Conservation (phyloP, 2,797 vertebrate genomes). For the Eutrigla gurnardus region DNA sequence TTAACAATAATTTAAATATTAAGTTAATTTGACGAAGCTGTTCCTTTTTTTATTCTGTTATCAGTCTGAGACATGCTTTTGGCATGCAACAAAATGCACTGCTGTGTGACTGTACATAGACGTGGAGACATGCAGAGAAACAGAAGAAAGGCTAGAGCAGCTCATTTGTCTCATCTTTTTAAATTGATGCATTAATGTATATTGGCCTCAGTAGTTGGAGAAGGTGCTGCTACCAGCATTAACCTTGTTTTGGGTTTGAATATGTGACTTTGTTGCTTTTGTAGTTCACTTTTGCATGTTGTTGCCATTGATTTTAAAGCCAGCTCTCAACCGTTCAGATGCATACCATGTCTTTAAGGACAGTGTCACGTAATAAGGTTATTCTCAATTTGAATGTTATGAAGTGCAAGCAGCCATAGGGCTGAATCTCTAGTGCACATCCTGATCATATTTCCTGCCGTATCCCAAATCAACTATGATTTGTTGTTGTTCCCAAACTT, state of each 20-base stretch:
- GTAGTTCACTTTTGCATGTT: neutral
- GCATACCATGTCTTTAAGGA: neutral
- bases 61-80: neutral
- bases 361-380: neutral
- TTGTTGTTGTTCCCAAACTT: neutral
- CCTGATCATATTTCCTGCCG: neutral
- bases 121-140: neutral
- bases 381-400: neutral
- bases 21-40: neutral
- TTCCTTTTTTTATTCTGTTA: neutral
- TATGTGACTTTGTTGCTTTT: constrained; percentile 5
- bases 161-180: neutral
- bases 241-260: neutral
- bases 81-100: neutral
- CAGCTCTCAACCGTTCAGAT: neutral
- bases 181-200: neutral
- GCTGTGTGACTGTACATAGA: neutral
- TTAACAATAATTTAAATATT: neutral
- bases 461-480: neutral
- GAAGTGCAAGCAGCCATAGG: neutral
- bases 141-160: neutral
- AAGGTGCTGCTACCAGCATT: neutral
- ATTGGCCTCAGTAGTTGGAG: neutral
- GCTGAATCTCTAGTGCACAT: neutral
- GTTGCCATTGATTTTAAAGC: neutral